phyloP scores from a whole-genome alignment of 2,888 invertebrate species.

The Mimumesa dahlbomi region DNA sequence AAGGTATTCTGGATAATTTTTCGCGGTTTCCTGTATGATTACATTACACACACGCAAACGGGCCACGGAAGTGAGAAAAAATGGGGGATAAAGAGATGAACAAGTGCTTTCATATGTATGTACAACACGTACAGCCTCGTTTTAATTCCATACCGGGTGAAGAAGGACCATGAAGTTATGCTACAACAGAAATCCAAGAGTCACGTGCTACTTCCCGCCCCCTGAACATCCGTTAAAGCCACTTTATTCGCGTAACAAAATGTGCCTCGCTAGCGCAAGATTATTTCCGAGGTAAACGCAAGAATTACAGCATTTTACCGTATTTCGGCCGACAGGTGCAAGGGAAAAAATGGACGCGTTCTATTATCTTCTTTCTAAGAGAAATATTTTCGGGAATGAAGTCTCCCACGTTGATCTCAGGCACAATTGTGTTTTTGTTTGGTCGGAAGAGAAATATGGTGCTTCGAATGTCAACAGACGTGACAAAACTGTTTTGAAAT shows the following conservation, averaged over 20 bases:
- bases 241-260: conserved; percentile 23
- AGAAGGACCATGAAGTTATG: conserved; percentile 11
- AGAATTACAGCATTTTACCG: conserved; percentile 5
- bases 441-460: too few species aligned
- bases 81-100: conserved; percentile 11
- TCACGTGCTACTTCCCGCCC: neutral
- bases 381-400: too few species aligned
- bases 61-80: conserved; percentile 6
- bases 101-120: conserved; percentile 35
- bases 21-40: conserved; percentile 19
- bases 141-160: conserved; percentile 31
- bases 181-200: conserved; percentile 7
- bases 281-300: conserved; percentile 12
- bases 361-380: too few species aligned
- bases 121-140: conserved; percentile 16
- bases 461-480: too few species aligned
- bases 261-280: conserved; percentile 12
- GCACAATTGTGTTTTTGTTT: too few species aligned
- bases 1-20: conserved; percentile 29
- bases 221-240: conserved; percentile 9
- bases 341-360: too few species aligned
- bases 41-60: conserved; percentile 6
- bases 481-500: too few species aligned
- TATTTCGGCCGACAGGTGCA: too few species aligned
- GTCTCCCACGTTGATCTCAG: too few species aligned